Conservation (phyloP, 2,797 vertebrate species). For the Otolemur crassicaudatus region DNA sequence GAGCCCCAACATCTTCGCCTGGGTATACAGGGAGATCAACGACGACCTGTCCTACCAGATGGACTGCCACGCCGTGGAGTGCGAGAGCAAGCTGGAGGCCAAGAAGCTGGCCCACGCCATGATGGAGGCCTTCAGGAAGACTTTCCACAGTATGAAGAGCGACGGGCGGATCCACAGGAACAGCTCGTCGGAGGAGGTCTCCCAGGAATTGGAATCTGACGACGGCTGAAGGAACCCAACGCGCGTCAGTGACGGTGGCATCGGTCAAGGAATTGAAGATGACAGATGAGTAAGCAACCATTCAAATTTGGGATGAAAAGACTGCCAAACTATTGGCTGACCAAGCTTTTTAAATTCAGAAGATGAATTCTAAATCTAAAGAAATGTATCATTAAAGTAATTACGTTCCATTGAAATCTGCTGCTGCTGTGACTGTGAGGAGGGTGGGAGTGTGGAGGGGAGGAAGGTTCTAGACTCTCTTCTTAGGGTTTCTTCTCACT, state of each 20-base stretch:
- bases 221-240: conserved; percentile 92
- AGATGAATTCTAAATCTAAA: conserved; percentile 88
- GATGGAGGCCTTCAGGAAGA: conserved; percentile 99
- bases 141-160: conserved; percentile 99
- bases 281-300: conserved; percentile 85
- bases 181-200: conserved; percentile 94
- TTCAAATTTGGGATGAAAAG: conserved; percentile 87
- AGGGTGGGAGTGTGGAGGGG: conserved; percentile 65
- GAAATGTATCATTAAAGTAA: conserved; percentile 88
- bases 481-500: conserved; percentile 51
- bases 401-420: conserved; percentile 87
- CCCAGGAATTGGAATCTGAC: conserved; percentile 94
- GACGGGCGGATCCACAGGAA: conserved; percentile 98
- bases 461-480: conserved; percentile 65
- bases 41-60: conserved; percentile 99
- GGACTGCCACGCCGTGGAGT: conserved; percentile 99
- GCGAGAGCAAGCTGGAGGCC: conserved; percentile 98
- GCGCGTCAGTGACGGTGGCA: conserved; percentile 82
- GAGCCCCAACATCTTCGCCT: conserved; percentile 97
- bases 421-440: conserved; percentile 88
- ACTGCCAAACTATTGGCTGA: conserved; percentile 88
- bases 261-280: conserved; percentile 84
- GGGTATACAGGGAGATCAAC: conserved; percentile 99
- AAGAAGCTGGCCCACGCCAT: conserved; percentile 99
- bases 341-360: conserved; percentile 88